phyloP scores from a whole-genome alignment of 1,140 invertebrate genomes.

The Wiebesia pumilae region DNA sequence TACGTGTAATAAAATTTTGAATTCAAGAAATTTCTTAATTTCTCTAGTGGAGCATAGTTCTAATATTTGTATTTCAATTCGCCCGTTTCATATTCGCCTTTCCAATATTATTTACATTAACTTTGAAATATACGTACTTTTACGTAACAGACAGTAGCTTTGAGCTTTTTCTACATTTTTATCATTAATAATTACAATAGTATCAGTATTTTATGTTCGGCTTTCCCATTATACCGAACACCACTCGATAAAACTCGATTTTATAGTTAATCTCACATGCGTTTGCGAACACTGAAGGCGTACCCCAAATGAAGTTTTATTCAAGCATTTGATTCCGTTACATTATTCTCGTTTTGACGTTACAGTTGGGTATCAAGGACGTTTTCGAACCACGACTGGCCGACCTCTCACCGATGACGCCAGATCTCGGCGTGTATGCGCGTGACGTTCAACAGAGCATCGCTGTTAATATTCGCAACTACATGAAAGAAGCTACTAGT shows the following conservation, averaged over 20 bases:
- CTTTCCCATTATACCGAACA: too few relatives aligned
- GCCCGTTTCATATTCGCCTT: neutral
- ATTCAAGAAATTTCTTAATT: neutral
- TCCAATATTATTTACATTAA: neutral
- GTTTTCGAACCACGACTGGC: constrained; percentile 85
- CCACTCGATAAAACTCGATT: neutral
- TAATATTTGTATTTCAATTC: neutral
- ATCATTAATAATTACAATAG: too few relatives aligned
- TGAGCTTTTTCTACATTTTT: too few relatives aligned
- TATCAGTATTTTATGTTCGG: too few relatives aligned
- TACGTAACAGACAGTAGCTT: too few relatives aligned
- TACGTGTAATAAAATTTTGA: neutral
- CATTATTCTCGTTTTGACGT: neutral
- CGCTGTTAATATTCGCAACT: constrained; percentile 85
- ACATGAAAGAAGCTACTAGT: constrained; percentile 74
- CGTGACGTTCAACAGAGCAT: constrained; percentile 88
- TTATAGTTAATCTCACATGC: neutral
- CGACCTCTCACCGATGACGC: constrained; percentile 85
- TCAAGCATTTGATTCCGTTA: neutral
- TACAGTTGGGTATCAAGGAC: constrained; percentile 82
- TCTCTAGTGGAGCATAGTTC: neutral
- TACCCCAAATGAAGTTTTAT: neutral
- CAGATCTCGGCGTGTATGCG: constrained; percentile 83
- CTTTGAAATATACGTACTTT: too few relatives aligned
- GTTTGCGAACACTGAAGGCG: too few relatives aligned